Evolutionary conservation across 2,888 invertebrate genomes (phyloP).

Genomic region (Mythimna albipuncta): DNA sequence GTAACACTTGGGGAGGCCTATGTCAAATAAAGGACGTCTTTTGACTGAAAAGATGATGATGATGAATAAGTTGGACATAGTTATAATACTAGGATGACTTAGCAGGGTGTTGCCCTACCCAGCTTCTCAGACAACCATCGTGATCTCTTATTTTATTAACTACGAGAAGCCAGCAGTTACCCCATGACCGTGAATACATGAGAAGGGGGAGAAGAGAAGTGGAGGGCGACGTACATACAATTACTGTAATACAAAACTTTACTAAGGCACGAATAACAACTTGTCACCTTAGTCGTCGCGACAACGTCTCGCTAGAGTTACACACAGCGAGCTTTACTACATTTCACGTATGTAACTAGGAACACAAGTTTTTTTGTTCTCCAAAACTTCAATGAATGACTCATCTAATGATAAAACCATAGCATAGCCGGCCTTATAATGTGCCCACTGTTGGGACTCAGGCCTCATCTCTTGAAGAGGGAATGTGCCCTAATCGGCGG

Average conservation of each 20-base stretch:
- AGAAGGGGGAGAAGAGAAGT: slow-evolving; percentile 39
- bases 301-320: slow-evolving; percentile 54
- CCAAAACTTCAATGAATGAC: neutral
- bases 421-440: too few species aligned
- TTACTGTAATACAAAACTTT: slow-evolving; percentile 74
- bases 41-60: too few species aligned
- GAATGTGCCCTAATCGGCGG: too few species aligned
- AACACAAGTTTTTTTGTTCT: neutral
- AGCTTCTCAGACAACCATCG: slow-evolving; percentile 31
- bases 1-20: too few species aligned
- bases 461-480: too few species aligned
- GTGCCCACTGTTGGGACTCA: too few species aligned
- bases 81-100: slow-evolving; percentile 36
- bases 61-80: slow-evolving; percentile 21
- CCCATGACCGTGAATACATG: slow-evolving; percentile 42
- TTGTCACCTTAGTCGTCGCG: slow-evolving; percentile 68
- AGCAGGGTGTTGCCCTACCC: slow-evolving; percentile 10
- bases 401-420: too few species aligned
- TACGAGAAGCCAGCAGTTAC: slow-evolving; percentile 43
- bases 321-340: slow-evolving; percentile 26
- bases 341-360: neutral
- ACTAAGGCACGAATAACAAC: slow-evolving; percentile 85
- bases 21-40: too few species aligned
- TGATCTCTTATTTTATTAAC: slow-evolving; percentile 39
- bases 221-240: slow-evolving; percentile 71